phyloP scores from a whole-genome alignment of 2,797 vertebrate genomes.

The Psittacula derbiana region DNA sequence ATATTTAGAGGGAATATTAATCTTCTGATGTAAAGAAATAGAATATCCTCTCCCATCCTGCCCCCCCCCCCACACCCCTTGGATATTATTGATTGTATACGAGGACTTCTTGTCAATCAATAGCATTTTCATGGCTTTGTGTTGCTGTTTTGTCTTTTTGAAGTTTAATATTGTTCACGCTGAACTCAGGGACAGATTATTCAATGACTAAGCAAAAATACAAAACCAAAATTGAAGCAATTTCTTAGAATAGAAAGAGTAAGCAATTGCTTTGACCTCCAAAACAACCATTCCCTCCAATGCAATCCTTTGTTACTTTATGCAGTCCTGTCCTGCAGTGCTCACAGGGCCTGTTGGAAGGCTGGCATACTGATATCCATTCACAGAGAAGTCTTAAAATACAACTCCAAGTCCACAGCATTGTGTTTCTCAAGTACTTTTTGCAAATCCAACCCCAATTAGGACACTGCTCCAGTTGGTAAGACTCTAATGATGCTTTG shows the following conservation, averaged over 20 bases:
- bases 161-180: background rate
- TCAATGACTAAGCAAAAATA: background rate
- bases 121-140: background rate
- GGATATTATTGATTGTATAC: no score
- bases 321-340: background rate
- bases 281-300: background rate
- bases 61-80: fast-evolving
- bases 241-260: background rate
- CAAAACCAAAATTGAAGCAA: background rate
- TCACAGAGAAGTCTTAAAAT: background rate
- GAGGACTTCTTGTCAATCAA: background rate
- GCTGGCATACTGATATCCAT: background rate
- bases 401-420: background rate
- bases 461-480: background rate
- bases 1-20: background rate
- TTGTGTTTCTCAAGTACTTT: background rate
- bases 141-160: background rate
- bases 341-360: background rate
- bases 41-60: background rate
- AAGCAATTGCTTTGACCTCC: background rate
- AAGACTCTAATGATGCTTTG: background rate
- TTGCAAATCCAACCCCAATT: background rate
- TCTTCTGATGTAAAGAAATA: background rate
- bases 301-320: background rate
- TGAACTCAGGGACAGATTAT: background rate